Conservation (phyloP, 2,113 vertebrate species). For the Anolis sagrei region DNA sequence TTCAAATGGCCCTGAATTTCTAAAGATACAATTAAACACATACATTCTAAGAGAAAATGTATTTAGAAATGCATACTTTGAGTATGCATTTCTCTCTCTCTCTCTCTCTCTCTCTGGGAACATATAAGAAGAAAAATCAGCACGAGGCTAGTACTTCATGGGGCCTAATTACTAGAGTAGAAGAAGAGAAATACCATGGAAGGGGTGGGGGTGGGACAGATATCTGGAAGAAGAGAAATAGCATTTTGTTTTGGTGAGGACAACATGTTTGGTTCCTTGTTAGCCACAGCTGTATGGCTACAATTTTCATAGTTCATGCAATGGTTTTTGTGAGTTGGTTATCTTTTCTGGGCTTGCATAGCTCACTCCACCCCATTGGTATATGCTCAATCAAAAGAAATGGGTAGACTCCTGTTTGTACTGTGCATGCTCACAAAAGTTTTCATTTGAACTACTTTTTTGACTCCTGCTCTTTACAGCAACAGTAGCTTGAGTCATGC, state of each 20-base stretch:
- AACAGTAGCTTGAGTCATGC: not conserved
- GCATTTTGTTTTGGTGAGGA: no score
- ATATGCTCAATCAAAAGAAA: not conserved
- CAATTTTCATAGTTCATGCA: not conserved
- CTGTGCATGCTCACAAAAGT: not conserved
- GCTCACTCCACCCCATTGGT: not conserved
- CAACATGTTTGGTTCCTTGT: no score
- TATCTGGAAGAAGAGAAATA: no score
- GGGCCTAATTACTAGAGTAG: no score
- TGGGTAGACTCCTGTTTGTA: not conserved
- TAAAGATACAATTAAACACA: conserved; percentile 7
- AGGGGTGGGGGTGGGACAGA: no score
- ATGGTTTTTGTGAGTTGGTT: not conserved
- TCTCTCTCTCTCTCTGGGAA: no score
- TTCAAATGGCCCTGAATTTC: not conserved
- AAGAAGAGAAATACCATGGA: no score
- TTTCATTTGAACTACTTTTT: not conserved
- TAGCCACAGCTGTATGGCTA: no score
- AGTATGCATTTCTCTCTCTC: no score
- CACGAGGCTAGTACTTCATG: no score
- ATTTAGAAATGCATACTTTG: not conserved
- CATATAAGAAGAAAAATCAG: no score
- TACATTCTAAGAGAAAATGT: not conserved
- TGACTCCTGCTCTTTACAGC: not conserved
- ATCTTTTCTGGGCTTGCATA: not conserved